phyloP scores from a whole-genome alignment of 2,888 invertebrate genomes.

The Linyphia triangularis region DNA sequence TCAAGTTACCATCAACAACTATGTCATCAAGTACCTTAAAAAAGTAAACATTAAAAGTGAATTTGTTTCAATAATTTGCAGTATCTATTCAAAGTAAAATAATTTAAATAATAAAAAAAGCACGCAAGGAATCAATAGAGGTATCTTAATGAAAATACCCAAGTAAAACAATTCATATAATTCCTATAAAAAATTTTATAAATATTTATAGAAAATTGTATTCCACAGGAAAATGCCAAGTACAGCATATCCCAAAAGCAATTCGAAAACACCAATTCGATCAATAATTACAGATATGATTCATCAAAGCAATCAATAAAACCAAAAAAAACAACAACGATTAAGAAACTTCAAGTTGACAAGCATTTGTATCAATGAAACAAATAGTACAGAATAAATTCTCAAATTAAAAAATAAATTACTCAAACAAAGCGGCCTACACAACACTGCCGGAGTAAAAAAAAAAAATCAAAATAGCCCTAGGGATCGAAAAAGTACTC shows the following conservation, averaged over 20 bases:
- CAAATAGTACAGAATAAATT: not conserved
- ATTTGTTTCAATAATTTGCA: no score
- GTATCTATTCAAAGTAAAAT: no score
- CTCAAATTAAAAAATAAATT: not conserved
- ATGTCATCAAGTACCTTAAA: no score
- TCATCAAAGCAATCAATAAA: not conserved
- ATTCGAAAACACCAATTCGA: not conserved
- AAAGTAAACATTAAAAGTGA: no score
- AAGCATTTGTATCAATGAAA: not conserved
- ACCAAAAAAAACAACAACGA: not conserved
- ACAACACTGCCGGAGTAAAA: not conserved
- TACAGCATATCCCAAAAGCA: not conserved
- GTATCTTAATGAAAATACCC: no score
- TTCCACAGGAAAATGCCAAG: no score
- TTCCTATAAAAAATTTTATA: no score
- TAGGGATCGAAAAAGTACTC: slow-evolving; percentile 17
- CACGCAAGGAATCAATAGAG: no score
- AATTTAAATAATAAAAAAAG: no score
- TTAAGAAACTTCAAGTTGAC: slow-evolving; percentile 5
- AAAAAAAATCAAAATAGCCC: slow-evolving; percentile 40
- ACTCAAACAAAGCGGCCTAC: not conserved
- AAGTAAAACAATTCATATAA: no score
- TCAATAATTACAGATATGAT: not conserved
- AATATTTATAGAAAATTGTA: no score
- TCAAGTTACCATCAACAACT: no score